These are phyloP conservation scores for Nineta flava DNA, from an alignment of 2,888 invertebrate genomes.

Conservation along the genomic window DNA sequence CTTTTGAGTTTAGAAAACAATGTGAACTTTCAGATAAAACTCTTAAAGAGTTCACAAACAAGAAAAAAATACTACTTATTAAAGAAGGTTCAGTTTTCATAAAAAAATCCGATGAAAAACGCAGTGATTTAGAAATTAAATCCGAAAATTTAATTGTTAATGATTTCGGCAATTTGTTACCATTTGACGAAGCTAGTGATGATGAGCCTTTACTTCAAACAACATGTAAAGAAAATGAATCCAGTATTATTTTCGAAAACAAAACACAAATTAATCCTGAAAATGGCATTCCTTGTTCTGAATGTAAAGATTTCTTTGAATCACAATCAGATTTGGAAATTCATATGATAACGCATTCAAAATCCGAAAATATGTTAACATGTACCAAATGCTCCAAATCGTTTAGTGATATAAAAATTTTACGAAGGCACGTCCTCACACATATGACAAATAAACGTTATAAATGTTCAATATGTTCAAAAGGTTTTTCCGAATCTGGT, in stretches of 20 bases:
- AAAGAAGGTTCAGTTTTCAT: too few species aligned
- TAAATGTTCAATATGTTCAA: constrained; percentile 19
- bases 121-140: neutral
- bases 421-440: constrained; percentile 20
- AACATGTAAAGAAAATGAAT: constrained; percentile 6
- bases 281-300: neutral
- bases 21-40: constrained; percentile 19
- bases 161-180: neutral
- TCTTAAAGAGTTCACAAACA: constrained; percentile 7
- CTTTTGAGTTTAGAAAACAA: constrained; percentile 18
- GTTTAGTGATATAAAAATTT: constrained; percentile 19
- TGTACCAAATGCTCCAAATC: constrained; percentile 21
- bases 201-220: neutral
- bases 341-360: constrained; percentile 20
- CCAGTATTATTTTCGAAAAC: constrained; percentile 10
- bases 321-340: constrained; percentile 19
- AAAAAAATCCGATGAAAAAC: too few species aligned
- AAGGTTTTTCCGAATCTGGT: constrained; percentile 22
- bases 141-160: neutral
- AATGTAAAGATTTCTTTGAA: constrained; percentile 14
- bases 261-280: neutral
- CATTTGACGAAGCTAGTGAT: neutral
- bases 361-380: constrained; percentile 2
- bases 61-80: neutral
- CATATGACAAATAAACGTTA: constrained; percentile 22